Percentiles rank a stretch among this genome's conserved stretches.
Evolutionary conservation across 2,888 invertebrate species (phyloP).

Genomic region (Axea sp.): DNA sequence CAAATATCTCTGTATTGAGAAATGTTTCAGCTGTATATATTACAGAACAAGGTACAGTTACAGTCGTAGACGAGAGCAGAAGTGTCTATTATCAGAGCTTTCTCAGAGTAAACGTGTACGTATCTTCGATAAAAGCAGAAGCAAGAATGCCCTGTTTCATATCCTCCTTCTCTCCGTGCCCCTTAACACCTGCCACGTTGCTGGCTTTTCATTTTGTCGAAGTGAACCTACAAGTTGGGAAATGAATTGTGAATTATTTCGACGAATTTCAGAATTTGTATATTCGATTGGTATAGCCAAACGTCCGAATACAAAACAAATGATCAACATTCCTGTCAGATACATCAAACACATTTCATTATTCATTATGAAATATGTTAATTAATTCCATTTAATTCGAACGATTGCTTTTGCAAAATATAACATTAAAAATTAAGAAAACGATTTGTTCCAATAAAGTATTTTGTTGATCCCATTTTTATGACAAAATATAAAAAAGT

Average conservation of each 20-base stretch:
- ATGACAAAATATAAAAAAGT: too few relatives aligned
- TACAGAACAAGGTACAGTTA: conserved; percentile 40
- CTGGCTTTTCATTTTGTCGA: conserved; percentile 32
- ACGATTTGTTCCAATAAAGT: too few relatives aligned
- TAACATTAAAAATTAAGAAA: too few relatives aligned
- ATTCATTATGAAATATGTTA: too few relatives aligned
- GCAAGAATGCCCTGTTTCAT: conserved; percentile 29
- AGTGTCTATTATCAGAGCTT: conserved; percentile 53
- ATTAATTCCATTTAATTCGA: too few relatives aligned
- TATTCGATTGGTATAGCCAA: too few relatives aligned
- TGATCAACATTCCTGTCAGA: too few relatives aligned
- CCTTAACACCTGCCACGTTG: conserved; percentile 42
- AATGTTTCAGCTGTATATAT: conserved; percentile 41
- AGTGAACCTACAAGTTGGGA: conserved; percentile 1
- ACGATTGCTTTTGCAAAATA: too few relatives aligned
- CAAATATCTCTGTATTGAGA: conserved; percentile 42
- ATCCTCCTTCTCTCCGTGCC: conserved; percentile 1
- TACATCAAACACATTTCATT: too few relatives aligned
- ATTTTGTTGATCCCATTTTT: too few relatives aligned
- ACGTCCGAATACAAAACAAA: too few relatives aligned
- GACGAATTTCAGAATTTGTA: conserved; percentile 5
- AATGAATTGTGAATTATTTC: conserved; percentile 29
- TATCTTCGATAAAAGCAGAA: conserved; percentile 44
- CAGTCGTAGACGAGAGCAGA: conserved; percentile 24
- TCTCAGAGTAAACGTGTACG: conserved; percentile 34